Conservation (phyloP, 2,797 vertebrate genomes). For the Crax fasciolata region DNA sequence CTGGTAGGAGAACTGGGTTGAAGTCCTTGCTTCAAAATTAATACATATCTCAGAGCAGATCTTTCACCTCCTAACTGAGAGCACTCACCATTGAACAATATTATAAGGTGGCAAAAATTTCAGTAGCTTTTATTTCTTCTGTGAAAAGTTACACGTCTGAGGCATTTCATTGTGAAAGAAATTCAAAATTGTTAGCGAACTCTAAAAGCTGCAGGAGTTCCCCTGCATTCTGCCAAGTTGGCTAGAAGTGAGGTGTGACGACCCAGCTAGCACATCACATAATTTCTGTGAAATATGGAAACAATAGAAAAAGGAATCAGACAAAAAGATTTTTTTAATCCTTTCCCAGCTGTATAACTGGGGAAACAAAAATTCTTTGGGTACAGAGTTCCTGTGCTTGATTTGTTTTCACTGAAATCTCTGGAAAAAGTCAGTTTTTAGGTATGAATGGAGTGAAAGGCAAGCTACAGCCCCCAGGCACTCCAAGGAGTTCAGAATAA, state of each 20-base stretch:
- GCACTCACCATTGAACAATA: neutral
- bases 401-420: neutral
- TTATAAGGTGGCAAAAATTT: neutral
- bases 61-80: neutral
- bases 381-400: neutral
- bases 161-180: neutral
- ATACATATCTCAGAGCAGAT: neutral
- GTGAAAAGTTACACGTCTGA: neutral
- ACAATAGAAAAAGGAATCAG: neutral
- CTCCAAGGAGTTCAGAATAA: neutral
- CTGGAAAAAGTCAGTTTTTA: neutral
- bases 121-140: neutral
- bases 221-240: neutral
- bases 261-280: neutral
- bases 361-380: neutral
- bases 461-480: neutral
- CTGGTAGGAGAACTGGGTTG: neutral
- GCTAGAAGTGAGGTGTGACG: neutral
- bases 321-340: neutral
- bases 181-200: neutral
- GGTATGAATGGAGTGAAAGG: neutral
- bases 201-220: neutral
- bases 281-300: neutral
- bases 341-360: neutral
- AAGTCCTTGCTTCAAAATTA: slow-evolving; percentile 3